These are phyloP conservation scores for Ctenosaura bakeri DNA, from an alignment of 2,797 vertebrate genomes.

Conservation along the genomic window DNA sequence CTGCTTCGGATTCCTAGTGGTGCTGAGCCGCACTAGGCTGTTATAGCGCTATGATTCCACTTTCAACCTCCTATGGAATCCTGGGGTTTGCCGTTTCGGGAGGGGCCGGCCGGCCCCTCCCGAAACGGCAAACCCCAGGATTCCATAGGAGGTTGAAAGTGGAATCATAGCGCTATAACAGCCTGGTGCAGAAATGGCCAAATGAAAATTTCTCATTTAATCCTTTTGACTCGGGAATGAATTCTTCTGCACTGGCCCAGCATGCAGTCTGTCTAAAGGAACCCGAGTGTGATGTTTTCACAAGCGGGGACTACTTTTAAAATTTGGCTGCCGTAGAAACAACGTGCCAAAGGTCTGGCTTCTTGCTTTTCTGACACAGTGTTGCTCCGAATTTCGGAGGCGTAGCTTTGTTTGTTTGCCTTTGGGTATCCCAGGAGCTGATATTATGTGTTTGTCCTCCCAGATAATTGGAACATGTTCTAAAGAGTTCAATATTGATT, in stretches of 20 bases:
- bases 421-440: background rate
- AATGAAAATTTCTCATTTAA: background rate
- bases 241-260: background rate
- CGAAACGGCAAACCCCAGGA: too few relatives aligned
- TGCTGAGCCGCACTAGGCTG: background rate
- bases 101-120: too few relatives aligned
- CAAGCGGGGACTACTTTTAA: background rate
- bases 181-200: too few relatives aligned
- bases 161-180: too few relatives aligned
- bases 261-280: too few relatives aligned
- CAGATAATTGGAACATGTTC: background rate
- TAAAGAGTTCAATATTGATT: background rate
- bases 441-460: background rate
- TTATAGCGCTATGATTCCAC: too few relatives aligned
- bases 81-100: too few relatives aligned
- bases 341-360: background rate
- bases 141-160: too few relatives aligned
- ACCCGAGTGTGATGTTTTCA: background rate
- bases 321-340: background rate
- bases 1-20: background rate
- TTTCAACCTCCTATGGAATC: too few relatives aligned
- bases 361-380: background rate
- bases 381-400: background rate
- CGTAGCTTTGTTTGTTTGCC: background rate
- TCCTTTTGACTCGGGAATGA: constrained; percentile 46